phyloP scores from a whole-genome alignment of 2,888 invertebrate species.

The Apotomis capreana region DNA sequence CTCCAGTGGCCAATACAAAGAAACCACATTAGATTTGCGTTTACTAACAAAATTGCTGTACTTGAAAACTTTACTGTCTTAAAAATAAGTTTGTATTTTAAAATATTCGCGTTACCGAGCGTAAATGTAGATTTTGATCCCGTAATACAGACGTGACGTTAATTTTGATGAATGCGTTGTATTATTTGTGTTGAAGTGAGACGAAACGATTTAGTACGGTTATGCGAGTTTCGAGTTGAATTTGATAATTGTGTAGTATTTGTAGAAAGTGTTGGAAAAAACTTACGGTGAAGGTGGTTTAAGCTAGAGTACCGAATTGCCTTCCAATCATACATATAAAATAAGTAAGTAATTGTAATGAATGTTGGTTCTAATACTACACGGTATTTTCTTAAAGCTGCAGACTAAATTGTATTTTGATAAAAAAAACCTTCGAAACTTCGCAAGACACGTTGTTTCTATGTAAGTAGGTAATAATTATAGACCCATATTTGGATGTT shows the following conservation, averaged over 20 bases:
- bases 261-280: conserved; percentile 42
- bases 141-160: conserved; percentile 59
- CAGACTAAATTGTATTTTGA: too few species aligned
- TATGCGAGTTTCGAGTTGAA: conserved; percentile 41
- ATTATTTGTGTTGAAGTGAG: conserved; percentile 44
- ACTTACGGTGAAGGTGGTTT: background rate
- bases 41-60: background rate
- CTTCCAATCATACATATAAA: background rate
- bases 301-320: background rate
- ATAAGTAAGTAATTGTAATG: background rate
- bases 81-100: conserved; percentile 6
- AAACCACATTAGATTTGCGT: conserved; percentile 19
- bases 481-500: too few species aligned
- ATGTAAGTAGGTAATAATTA: too few species aligned
- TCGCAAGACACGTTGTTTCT: too few species aligned
- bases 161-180: conserved; percentile 63
- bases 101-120: background rate
- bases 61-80: background rate
- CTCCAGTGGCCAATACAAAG: conserved; percentile 42
- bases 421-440: too few species aligned
- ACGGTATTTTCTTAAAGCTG: too few species aligned
- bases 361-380: too few species aligned
- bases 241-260: conserved; percentile 42
- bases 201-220: conserved; percentile 48
- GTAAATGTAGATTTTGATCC: conserved; percentile 41